Percentiles rank a stretch among this genome's conserved stretches.
Evolutionary conservation across 2,888 invertebrate genomes (phyloP).

Genomic region (Gandaritis pyraliata): DNA sequence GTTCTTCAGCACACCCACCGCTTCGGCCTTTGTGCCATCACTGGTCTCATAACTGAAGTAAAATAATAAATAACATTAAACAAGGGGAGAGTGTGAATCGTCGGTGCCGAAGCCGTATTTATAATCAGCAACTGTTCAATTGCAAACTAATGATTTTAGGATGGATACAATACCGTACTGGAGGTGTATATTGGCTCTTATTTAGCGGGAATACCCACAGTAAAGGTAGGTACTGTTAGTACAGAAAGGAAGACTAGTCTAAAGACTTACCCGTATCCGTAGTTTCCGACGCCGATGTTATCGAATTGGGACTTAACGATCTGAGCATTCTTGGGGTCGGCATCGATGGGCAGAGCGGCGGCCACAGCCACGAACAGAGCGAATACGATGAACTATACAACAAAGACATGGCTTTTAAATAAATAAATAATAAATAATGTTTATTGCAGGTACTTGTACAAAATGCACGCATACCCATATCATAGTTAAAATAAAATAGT

Average conservation of each 20-base stretch:
- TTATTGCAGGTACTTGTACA: background rate
- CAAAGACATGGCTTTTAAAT: background rate
- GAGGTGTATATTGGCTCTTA: too few relatives aligned
- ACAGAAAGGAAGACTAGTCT: too few relatives aligned
- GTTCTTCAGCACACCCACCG: conserved; percentile 69
- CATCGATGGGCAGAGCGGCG: conserved; percentile 51
- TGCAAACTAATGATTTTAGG: too few relatives aligned
- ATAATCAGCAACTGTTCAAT: too few relatives aligned
- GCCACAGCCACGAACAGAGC: conserved; percentile 64
- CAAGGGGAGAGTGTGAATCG: too few relatives aligned
- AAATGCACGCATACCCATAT: too few relatives aligned
- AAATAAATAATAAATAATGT: background rate
- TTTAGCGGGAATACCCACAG: too few relatives aligned
- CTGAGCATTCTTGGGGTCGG: conserved; percentile 48
- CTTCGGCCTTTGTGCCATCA: conserved; percentile 37
- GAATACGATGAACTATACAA: conserved; percentile 61
- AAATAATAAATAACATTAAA: too few relatives aligned
- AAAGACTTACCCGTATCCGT: conserved; percentile 55
- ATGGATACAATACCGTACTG: too few relatives aligned
- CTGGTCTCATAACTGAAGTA: conserved; percentile 58
- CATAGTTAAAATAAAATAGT: too few relatives aligned
- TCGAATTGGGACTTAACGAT: conserved; percentile 44
- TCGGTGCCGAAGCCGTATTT: too few relatives aligned
- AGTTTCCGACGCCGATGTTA: conserved; percentile 69
- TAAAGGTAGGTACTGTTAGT: too few relatives aligned